Percentiles rank a stretch among this genome's conserved stretches.
Evolutionary conservation across 2,113 vertebrate genomes (phyloP).

Genomic region (Alectura lathami): DNA sequence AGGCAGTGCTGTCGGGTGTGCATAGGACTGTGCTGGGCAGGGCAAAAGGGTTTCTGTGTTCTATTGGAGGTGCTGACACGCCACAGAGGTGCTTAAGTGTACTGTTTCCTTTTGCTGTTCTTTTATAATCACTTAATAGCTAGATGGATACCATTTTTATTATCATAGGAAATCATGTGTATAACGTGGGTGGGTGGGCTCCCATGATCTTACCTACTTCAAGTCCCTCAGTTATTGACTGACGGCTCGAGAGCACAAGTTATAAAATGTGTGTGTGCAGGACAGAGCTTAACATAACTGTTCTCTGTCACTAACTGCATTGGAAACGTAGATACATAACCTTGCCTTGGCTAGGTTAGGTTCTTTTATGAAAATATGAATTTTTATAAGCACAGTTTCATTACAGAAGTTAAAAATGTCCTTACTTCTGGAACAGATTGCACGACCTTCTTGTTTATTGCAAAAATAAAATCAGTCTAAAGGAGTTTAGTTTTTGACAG

Average conservation of each 20-base stretch:
- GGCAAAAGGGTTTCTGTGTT: neutral
- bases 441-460: neutral
- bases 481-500: neutral
- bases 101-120: neutral
- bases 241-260: neutral
- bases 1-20: slow-evolving; percentile 3
- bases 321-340: neutral
- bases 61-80: neutral
- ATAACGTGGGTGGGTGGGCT: neutral
- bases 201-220: neutral
- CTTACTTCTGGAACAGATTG: neutral
- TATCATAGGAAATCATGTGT: neutral
- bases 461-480: neutral
- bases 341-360: neutral
- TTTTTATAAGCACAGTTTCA: neutral
- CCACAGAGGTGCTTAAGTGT: neutral
- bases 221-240: neutral
- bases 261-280: neutral
- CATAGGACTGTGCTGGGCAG: slow-evolving; percentile 19
- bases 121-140: neutral
- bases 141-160: neutral
- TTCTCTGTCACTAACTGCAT: neutral
- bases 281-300: neutral
- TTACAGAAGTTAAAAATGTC: neutral
- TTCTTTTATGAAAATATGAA: neutral